A percentile compares a stretch with the other conserved stretches of the same genome.
These are phyloP conservation scores for Ormyrus pomaceus DNA, from an alignment of 2,888 invertebrate genomes.

Conservation along the genomic window DNA sequence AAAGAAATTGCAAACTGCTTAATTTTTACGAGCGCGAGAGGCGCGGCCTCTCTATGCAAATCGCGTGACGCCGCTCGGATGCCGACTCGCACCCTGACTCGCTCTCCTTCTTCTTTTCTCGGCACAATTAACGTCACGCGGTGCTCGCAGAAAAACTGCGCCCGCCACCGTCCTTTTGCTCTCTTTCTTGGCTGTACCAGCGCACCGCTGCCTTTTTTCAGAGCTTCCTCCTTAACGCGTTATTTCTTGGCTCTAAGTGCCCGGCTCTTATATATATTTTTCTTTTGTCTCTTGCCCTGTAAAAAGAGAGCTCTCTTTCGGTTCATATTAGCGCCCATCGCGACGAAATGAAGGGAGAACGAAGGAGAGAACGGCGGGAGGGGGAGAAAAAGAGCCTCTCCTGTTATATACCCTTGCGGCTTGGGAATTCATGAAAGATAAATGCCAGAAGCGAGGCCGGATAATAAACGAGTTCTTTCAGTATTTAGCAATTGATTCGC, in stretches of 20 bases:
- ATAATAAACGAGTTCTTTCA: conserved; percentile 15
- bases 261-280: too few relatives aligned
- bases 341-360: too few relatives aligned
- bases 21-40: conserved; percentile 25
- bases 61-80: background rate
- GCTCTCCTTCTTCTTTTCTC: background rate
- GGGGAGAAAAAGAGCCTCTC: background rate
- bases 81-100: background rate
- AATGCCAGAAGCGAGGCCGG: background rate
- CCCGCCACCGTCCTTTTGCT: conserved; percentile 2
- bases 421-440: background rate
- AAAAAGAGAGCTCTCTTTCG: too few relatives aligned
- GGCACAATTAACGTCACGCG: conserved; percentile 51
- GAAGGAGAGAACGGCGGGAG: too few relatives aligned
- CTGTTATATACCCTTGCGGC: conserved; percentile 19
- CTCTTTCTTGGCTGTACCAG: background rate
- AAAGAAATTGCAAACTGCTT: conserved; percentile 23
- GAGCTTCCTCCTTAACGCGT: too few relatives aligned
- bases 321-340: too few relatives aligned
- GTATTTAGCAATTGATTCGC: conserved; percentile 20
- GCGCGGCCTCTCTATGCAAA: conserved; percentile 34
- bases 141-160: background rate
- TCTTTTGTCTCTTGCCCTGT: too few relatives aligned
- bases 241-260: too few relatives aligned
- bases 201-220: too few relatives aligned